Conservation (phyloP, 2,797 vertebrate genomes). For the Passerculus sandwichensis region DNA sequence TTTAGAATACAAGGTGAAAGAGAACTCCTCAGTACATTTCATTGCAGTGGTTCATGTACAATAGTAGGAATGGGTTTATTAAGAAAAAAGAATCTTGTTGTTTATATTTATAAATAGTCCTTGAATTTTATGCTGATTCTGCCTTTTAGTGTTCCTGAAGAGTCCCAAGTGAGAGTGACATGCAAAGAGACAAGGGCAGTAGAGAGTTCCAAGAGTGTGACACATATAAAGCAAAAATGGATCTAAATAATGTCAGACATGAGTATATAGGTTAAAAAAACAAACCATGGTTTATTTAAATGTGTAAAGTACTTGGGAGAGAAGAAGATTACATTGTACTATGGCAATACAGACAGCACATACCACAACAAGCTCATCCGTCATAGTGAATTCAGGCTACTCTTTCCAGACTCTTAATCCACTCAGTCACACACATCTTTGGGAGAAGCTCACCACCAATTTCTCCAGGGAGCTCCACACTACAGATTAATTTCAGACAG, state of each 20-base stretch:
- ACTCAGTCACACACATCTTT: not conserved
- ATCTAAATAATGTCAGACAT: conserved; percentile 7
- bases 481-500: not conserved
- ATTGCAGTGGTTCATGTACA: not conserved
- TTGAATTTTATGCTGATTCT: not conserved
- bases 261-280: conserved; percentile 51
- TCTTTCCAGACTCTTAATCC: conserved; percentile 4
- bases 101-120: not conserved
- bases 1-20: not conserved
- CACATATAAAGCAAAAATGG: not conserved
- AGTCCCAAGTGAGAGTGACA: not conserved
- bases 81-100: not conserved
- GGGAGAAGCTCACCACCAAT: not conserved
- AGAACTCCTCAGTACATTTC: not conserved
- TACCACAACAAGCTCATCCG: not conserved
- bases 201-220: not conserved
- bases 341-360: conserved; percentile 14
- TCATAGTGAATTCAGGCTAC: conserved; percentile 7
- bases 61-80: not conserved
- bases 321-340: conserved; percentile 46
- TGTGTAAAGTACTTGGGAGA: conserved; percentile 54
- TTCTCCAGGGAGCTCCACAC: not conserved
- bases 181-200: not conserved
- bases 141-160: not conserved
- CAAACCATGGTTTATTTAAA: conserved; percentile 77